Evolutionary conservation across 2,113 vertebrate genomes (phyloP), one percentile per base, ranked within the genome.

Genomic region (Osmerus eperlanus): DNA sequence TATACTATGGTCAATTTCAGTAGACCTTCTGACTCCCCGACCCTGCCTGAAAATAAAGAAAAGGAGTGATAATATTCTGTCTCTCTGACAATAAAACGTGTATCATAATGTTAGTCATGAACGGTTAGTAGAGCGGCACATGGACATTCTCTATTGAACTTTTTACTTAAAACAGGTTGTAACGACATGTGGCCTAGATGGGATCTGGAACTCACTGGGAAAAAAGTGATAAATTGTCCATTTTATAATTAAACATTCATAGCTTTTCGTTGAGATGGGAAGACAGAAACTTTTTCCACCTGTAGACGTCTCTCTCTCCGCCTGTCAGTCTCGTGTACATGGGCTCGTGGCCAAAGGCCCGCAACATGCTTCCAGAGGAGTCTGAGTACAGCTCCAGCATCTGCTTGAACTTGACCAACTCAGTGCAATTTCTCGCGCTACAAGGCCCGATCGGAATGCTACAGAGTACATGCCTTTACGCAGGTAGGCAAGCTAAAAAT

Each of bases 251-350:
- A 81, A 84, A 82, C 77, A 81, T 84, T 81, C 56, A 76, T 65
- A 7, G 65, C 65, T 28, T 66, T 72, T 69, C 21, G 29, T 8
- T 7, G 71, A 58, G 69, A 75, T 61, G 19, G 58, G 25, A 70
- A 47, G 73, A 72, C 51, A 80, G 73, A 84, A 70, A 86, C 80
- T 76, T 77, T 73, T 74, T 66, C 77, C 78, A 83, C 79, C 83
- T 84, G 72, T 63, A 81, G 61, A 68, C 9, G 60, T 56, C 29
- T 85, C 72, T 80, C 73, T 69, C 72, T 77, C 68, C 53, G 0
- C 54, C 72, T 65, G 59, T 64, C 73, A 25, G 60, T 3, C 23
- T n/a, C 8, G 29, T 18, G 28, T 62, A 68, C 8, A 52, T 5
- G 65, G 60, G 74, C 68, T 77, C 47, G 76, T 76, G 78, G 76